These are phyloP conservation scores for Radopholus similis DNA, from an alignment of 1,140 invertebrate genomes.

Conservation along the genomic window DNA sequence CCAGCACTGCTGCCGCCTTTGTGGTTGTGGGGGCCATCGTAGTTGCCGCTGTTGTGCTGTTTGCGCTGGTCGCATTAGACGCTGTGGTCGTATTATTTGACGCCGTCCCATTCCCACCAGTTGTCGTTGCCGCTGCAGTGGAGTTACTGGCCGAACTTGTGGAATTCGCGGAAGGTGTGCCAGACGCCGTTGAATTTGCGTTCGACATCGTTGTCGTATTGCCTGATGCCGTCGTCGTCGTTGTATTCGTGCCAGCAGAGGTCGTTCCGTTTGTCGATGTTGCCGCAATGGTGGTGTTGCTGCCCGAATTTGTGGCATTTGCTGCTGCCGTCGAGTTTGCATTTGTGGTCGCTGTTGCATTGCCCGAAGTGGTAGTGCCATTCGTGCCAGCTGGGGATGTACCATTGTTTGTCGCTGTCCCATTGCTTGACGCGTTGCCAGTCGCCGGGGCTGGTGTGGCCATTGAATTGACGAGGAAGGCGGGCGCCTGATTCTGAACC, in stretches of 20 bases:
- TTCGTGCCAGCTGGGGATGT: background rate
- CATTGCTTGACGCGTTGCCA: background rate
- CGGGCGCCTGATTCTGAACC: too few relatives aligned
- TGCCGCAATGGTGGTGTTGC: background rate
- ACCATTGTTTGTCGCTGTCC: background rate
- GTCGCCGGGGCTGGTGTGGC: background rate
- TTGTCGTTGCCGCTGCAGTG: background rate
- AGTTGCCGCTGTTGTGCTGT: background rate
- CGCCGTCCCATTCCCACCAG: background rate
- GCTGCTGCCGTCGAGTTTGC: background rate
- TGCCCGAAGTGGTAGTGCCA: background rate
- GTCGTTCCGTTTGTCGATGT: background rate
- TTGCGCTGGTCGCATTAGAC: background rate
- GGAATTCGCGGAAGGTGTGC: background rate
- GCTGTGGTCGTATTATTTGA: background rate
- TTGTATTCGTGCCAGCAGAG: background rate
- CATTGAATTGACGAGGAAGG: too few relatives aligned
- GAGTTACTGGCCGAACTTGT: background rate
- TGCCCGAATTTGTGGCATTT: background rate
- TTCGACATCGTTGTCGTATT: background rate
- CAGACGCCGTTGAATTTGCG: background rate
- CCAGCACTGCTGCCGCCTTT: too few relatives aligned
- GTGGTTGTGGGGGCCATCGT: background rate
- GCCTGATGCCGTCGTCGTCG: background rate
- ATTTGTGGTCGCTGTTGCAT: constrained; percentile 1